Percentiles rank a stretch among this genome's conserved stretches.
Conservation (phyloP, 2,888 invertebrate species). For the Abrostola triplasia region DNA sequence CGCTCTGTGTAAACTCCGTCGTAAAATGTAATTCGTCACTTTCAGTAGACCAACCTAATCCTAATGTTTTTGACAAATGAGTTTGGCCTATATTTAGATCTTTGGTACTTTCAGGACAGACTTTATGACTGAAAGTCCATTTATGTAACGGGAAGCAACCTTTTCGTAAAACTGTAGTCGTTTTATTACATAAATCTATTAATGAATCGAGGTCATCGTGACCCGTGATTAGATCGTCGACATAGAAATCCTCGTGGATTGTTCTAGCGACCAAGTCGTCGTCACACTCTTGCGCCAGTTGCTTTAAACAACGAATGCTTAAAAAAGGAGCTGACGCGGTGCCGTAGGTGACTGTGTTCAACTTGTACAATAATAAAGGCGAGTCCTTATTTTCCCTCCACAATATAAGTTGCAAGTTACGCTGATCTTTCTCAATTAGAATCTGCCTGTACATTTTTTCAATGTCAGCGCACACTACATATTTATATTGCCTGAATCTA, state of each 20-base stretch:
- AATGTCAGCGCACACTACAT: no score
- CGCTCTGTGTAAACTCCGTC: conserved; percentile 1
- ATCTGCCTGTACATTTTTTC: no score
- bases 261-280: conserved; percentile 8
- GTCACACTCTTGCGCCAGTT: conserved; percentile 1
- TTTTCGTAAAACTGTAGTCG: background rate
- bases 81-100: conserved; percentile 10
- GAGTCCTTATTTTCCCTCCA: conserved; percentile 2
- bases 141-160: conserved; percentile 12
- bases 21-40: conserved; percentile 9
- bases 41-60: conserved; percentile 11
- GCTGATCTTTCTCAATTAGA: no score
- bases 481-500: no score
- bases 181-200: conserved; percentile 10
- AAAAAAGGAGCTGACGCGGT: no score
- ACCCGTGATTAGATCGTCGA: conserved; percentile 10
- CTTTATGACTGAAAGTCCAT: conserved; percentile 10
- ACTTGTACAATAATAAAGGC: conserved; percentile 10
- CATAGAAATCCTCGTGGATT: conserved; percentile 11
- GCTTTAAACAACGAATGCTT: conserved; percentile 15
- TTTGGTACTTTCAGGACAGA: background rate
- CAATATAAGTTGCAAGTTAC: background rate
- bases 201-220: conserved; percentile 3
- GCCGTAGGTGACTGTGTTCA: no score
- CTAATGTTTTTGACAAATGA: conserved; percentile 6